A percentile compares a stretch with the other conserved stretches of the same genome.
Evolutionary conservation across 1,140 invertebrate species (phyloP).

Genomic region (Drosophila pallidifrons): DNA sequence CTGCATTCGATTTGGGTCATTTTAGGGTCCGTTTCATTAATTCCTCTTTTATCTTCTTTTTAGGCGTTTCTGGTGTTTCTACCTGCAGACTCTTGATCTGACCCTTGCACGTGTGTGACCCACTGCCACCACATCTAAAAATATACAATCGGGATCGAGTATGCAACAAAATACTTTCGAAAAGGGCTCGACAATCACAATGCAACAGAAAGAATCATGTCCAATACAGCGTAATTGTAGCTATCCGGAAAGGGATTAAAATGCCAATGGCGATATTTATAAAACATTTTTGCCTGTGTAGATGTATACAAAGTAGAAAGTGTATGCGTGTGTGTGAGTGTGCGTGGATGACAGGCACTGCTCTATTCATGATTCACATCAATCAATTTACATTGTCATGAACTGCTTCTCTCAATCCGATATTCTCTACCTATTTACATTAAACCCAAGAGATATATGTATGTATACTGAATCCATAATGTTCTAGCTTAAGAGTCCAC

Average conservation of each 20-base stretch:
- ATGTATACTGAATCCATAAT: no score
- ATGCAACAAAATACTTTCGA: conserved; percentile 35
- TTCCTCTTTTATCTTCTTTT: conserved; percentile 71
- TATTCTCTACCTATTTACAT: no score
- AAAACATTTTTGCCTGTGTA: conserved; percentile 3
- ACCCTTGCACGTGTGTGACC: conserved; percentile 77
- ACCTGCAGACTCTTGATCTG: conserved; percentile 57
- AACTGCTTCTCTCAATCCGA: neutral
- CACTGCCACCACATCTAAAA: conserved; percentile 63
- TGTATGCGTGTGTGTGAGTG: neutral
- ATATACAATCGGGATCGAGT: conserved; percentile 55
- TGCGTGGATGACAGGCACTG: neutral
- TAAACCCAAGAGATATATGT: no score
- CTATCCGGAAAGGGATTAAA: conserved; percentile 77
- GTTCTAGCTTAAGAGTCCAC: no score
- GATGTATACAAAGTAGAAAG: neutral
- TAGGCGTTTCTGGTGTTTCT: conserved; percentile 49
- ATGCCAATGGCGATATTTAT: conserved; percentile 41
- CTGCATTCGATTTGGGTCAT: conserved; percentile 74
- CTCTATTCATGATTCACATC: neutral
- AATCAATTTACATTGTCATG: neutral
- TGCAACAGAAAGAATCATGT: conserved; percentile 46
- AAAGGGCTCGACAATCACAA: conserved; percentile 43
- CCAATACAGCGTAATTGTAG: conserved; percentile 73
- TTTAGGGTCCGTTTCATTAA: conserved; percentile 73